Evolutionary conservation across 2,888 invertebrate species (phyloP), one percentile per base, ranked within the genome.

Genomic region (Chrysomela aeneicollis): DNA sequence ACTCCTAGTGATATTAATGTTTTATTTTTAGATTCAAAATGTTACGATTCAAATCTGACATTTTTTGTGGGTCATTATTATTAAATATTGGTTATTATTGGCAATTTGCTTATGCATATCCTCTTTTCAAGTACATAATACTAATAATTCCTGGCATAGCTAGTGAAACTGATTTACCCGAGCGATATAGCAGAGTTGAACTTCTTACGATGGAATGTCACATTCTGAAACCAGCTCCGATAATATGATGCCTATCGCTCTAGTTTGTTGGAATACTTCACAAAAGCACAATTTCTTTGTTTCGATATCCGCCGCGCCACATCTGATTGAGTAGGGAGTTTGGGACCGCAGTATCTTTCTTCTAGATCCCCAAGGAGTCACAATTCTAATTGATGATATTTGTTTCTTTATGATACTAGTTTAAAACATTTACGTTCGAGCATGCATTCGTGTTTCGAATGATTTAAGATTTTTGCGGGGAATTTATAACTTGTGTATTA

Each of bases 241-340:
- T n/a, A n/a, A n/a, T 80, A 79, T 78, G 79, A 78, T 77, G 80
- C 81, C 80, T 78, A 81, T 81, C 78, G 77, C 77, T 79, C 77
- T 75, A 77, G 77, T 77, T 78, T 77, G 77, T 77, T 73, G 76
- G 78, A 78, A 80, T 79, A 81, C 81, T 82, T 82, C 79, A 79
- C 78, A 77, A 80, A 77, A 10, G 12, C 78, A 79, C 79, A 81
- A 81, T 81, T 82, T 81, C 79, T 79, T 79, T 81, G 78, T 81
- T 81, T 78, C 79, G 77, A 80, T 79, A 75, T 76, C 74, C 71
- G 75, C 75, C 77, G 77, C 78, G 79, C 79, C 79, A 76, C 79
- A 78, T 77, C 81, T 82, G 82, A 82, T 82, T 82, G 82, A 77
- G 80, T 75, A 64, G 82, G 82, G 82, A 82, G 73, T 80, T 79